Evolutionary conservation across 30 jellyfish, hydroid and myxozoan genomes (phyloP), one percentile per base, ranked within the genome.

Genomic region (Aurelia sp.): DNA sequence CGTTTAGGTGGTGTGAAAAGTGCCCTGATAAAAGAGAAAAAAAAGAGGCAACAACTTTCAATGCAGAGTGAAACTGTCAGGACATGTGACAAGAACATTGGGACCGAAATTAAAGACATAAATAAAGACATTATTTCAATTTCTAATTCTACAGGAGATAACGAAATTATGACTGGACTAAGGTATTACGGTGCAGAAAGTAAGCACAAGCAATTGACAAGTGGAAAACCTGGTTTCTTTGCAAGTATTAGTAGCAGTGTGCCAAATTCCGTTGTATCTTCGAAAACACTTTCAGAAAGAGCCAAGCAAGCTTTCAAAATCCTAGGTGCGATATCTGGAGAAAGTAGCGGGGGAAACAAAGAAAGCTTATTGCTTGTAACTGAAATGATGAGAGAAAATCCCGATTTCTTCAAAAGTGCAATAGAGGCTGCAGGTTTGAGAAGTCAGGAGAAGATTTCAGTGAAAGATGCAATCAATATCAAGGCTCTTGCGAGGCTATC

Each of bases 111-210:
- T 18, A 21, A 18, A 18, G 68, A 59, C 68, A 59, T 11, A 59
- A 59, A 21, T 21, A 59, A 11, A 59, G 68, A 59, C 24, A 59
- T 41, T 4, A 59, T 59, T 59, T 59, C 68, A 6, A 21, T 59
- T 59, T 21, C 31, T 59, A 59, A 30, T 21, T 17, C 24, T 17
- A 59, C 24, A 1, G 68, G 13, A 59, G 4, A 59, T 59, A 11
- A 59, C 10, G 68, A 21, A 4, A 59, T 59, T 59, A 4, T 59
- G 68, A 59, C 68, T 17, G 68, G 68, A 11, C 24, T 59, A 59
- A 59, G 31, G 68, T 59, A 59, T 59, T 59, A 59, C 31, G 68
- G 68, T 17, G 68, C 31, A 59, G 68, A 59, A 59, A 59, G 31
- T 17, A 59, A 18, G 9, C 68, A 9, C 27, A 59, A 59, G 6